phyloP scores from a whole-genome alignment of 2,797 vertebrate species.

The Lagorchestes hirsutus region DNA sequence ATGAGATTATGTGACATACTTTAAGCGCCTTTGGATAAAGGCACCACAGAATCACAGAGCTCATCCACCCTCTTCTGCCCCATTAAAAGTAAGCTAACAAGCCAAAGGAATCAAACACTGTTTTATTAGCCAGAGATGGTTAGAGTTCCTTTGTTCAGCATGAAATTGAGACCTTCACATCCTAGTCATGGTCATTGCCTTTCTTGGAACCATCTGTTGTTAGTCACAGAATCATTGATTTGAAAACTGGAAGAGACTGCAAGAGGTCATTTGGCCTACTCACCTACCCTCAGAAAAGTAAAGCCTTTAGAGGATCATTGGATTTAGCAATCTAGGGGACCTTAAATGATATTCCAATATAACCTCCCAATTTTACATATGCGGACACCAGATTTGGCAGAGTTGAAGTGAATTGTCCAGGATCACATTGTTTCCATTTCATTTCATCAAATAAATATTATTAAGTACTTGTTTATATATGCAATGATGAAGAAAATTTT shows the following conservation, averaged over 20 bases:
- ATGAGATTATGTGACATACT: neutral
- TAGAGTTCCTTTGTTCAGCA: too few species aligned
- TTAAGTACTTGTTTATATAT: neutral
- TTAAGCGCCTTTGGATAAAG: neutral
- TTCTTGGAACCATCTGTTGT: neutral
- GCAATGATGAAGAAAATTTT: neutral
- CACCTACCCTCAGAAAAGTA: neutral
- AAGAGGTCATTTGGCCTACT: too few species aligned
- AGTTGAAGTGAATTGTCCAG: neutral
- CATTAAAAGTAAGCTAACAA: neutral
- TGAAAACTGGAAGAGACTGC: neutral
- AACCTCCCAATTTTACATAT: neutral
- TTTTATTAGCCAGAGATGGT: neutral
- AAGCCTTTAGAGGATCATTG: neutral
- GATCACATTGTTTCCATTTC: neutral
- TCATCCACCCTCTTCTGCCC: too few species aligned
- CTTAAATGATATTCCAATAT: too few species aligned
- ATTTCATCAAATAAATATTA: neutral
- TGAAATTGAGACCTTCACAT: neutral
- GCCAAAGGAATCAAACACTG: neutral
- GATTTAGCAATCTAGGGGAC: too few species aligned
- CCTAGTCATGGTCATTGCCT: rapidly evolving
- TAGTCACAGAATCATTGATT: neutral
- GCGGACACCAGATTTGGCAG: neutral
- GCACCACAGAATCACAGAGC: neutral